A percentile compares a stretch with the other conserved stretches of the same genome.
phyloP scores from a whole-genome alignment of 2,797 vertebrate genomes.

The Typhlichthys subterraneus region DNA sequence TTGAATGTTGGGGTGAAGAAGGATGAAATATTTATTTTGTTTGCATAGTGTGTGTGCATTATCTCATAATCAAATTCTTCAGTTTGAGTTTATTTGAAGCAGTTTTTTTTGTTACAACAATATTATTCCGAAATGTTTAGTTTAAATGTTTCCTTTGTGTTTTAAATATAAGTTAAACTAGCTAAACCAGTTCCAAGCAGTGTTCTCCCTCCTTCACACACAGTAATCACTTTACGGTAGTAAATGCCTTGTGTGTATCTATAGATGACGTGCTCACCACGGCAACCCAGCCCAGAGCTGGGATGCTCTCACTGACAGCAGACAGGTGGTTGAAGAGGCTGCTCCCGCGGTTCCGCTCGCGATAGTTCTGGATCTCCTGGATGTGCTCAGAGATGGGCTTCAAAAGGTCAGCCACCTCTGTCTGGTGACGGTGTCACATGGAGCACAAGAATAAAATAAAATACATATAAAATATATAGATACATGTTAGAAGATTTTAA shows the following conservation, averaged over 20 bases:
- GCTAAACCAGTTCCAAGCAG: too few relatives aligned
- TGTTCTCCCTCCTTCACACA: too few relatives aligned
- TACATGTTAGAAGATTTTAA: too few relatives aligned
- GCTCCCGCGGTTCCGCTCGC: slow-evolving; percentile 93
- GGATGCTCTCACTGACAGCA: slow-evolving; percentile 94
- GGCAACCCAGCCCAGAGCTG: slow-evolving; percentile 95
- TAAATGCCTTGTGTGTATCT: not conserved
- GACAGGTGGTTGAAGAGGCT: slow-evolving; percentile 95
- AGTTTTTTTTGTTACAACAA: not conserved
- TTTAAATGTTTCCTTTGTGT: not conserved
- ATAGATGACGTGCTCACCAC: slow-evolving; percentile 82
- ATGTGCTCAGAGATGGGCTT: slow-evolving; percentile 95
- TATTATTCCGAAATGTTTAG: not conserved
- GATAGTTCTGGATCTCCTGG: slow-evolving; percentile 92
- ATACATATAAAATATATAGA: too few relatives aligned
- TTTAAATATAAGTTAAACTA: not conserved
- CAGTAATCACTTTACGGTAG: too few relatives aligned
- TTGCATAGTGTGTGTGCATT: not conserved
- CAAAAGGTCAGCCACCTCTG: slow-evolving; percentile 83
- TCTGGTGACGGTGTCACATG: slow-evolving; percentile 63
- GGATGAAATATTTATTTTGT: not conserved
- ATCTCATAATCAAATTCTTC: not conserved
- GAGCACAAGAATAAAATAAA: too few relatives aligned
- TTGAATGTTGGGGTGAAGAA: not conserved
- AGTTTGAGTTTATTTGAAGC: not conserved